Conservation (phyloP, 2,113 vertebrate species). For the Ceuthmochares aereus region DNA sequence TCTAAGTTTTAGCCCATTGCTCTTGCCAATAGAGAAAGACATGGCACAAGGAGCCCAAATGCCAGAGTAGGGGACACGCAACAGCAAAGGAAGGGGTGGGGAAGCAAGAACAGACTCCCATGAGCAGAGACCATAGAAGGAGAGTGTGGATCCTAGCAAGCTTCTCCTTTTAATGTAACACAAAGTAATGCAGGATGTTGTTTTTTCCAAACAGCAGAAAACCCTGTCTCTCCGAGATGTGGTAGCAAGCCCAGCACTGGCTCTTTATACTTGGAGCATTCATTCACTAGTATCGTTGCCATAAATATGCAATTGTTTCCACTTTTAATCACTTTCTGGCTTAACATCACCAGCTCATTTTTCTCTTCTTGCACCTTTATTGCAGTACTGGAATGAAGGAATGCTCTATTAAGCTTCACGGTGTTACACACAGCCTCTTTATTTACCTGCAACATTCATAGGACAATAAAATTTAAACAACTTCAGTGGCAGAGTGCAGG, state of each 20-base stretch:
- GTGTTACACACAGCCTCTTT: accelerated
- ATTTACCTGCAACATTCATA: neutral
- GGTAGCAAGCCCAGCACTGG: neutral
- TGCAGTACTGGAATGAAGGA: neutral
- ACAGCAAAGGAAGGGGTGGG: neutral
- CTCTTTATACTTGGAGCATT: neutral
- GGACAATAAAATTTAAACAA: neutral
- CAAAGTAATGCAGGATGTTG: neutral
- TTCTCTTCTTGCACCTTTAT: neutral
- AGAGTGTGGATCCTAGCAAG: neutral
- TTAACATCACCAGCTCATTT: neutral
- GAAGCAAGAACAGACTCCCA: neutral
- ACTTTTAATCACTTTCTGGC: neutral
- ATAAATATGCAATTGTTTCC: neutral
- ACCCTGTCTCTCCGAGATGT: accelerated
- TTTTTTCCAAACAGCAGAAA: neutral
- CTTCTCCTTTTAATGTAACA: neutral
- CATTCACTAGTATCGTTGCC: neutral
- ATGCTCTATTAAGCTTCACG: neutral
- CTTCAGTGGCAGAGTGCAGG: neutral
- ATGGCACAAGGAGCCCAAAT: neutral
- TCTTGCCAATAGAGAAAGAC: neutral
- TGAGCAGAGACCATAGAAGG: neutral
- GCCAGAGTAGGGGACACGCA: neutral
- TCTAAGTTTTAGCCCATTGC: neutral